Evolutionary conservation across 2,113 vertebrate species (phyloP).

Genomic region (Mus spicilegus): DNA sequence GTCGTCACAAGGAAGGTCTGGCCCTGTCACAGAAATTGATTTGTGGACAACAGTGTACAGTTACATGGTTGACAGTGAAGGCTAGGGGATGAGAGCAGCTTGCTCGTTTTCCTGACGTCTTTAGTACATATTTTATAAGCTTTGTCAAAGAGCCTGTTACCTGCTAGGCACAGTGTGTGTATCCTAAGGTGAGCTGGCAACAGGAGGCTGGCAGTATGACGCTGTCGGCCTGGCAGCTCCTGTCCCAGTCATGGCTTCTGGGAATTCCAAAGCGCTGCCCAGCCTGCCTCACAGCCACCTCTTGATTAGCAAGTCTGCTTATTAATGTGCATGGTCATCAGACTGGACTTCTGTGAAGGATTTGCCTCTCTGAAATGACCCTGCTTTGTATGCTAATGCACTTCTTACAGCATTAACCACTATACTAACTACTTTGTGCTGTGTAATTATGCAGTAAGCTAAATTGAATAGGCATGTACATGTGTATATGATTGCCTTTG

Average conservation of each 20-base stretch:
- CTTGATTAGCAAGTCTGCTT: slow-evolving; percentile 42
- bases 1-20: neutral
- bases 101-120: slow-evolving; percentile 53
- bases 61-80: slow-evolving; percentile 19
- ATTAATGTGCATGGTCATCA: slow-evolving; percentile 42
- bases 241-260: slow-evolving; percentile 51
- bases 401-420: neutral
- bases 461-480: neutral
- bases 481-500: neutral
- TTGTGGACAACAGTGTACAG: neutral
- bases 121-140: slow-evolving; percentile 69
- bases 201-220: neutral
- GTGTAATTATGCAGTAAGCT: slow-evolving; percentile 17
- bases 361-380: slow-evolving; percentile 52
- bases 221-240: neutral
- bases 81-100: slow-evolving; percentile 7
- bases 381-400: neutral
- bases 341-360: neutral
- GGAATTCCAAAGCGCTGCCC: slow-evolving; percentile 46
- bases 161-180: neutral
- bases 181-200: slow-evolving; percentile 31
- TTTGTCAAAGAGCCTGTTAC: slow-evolving; percentile 66
- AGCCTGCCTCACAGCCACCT: neutral
- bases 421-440: slow-evolving; percentile 42
- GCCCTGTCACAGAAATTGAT: neutral